phyloP scores from a whole-genome alignment of 2,888 invertebrate genomes.

The Spisula subtruncata region DNA sequence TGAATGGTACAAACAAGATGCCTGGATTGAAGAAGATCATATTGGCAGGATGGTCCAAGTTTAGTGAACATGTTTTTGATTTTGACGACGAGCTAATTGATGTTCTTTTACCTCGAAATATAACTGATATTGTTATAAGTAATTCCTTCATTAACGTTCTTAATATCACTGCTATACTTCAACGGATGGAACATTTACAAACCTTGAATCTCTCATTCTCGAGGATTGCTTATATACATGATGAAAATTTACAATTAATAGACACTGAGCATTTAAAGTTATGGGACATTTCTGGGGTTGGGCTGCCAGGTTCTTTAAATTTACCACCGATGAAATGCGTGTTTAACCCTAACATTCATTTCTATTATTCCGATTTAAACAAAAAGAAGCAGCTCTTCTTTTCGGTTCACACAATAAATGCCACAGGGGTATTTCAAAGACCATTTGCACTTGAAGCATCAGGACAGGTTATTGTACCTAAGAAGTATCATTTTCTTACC shows the following conservation, averaged over 20 bases:
- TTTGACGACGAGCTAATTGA: neutral
- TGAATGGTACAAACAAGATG: slow-evolving; percentile 12
- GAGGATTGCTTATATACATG: neutral
- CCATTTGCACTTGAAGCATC: neutral
- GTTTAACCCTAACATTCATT: neutral
- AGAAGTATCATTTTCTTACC: neutral
- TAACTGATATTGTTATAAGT: slow-evolving; percentile 7
- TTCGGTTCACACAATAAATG: neutral
- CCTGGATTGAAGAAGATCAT: neutral
- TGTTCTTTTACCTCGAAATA: slow-evolving; percentile 14
- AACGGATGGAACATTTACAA: neutral
- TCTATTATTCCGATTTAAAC: too few species aligned
- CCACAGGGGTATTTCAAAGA: neutral
- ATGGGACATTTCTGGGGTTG: neutral
- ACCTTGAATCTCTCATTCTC: neutral
- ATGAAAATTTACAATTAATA: neutral
- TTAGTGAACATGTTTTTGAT: slow-evolving; percentile 13
- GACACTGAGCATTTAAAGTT: neutral
- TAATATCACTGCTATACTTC: neutral
- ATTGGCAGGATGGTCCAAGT: neutral
- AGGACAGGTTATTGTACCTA: too few species aligned
- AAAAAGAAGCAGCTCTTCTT: neutral
- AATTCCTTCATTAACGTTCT: neutral
- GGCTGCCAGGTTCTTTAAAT: neutral
- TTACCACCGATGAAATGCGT: neutral